Evolutionary conservation across 2,113 vertebrate genomes (phyloP).

Genomic region (Neomonachus schauinslandi): DNA sequence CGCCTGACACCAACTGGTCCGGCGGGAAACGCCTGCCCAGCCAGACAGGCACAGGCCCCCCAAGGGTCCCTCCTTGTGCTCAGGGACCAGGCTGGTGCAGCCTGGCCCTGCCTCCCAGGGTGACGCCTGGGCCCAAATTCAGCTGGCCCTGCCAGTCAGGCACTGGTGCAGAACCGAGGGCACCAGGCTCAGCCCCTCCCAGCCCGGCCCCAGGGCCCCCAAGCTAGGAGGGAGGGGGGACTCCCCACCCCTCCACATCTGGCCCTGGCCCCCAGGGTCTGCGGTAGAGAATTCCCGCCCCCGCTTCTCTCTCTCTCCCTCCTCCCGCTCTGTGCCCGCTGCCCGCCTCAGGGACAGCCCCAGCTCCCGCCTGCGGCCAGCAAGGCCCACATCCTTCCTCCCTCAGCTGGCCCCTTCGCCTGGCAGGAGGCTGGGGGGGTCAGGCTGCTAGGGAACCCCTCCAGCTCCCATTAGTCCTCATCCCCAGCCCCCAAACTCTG

Average conservation of each 20-base stretch:
- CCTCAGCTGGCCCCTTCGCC: conserved; percentile 76
- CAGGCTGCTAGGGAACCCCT: conserved; percentile 71
- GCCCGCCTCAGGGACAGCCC: conserved; percentile 80
- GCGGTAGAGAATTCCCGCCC: conserved; percentile 83
- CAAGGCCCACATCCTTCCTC: conserved; percentile 84
- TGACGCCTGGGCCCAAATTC: conserved; percentile 81
- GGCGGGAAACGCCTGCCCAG: conserved; percentile 82
- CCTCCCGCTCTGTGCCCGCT: conserved; percentile 80
- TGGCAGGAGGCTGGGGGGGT: conserved; percentile 76
- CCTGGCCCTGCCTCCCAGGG: conserved; percentile 78
- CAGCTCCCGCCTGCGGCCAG: conserved; percentile 80
- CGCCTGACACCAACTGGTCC: conserved; percentile 84
- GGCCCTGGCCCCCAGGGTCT: conserved; percentile 83
- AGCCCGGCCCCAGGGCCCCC: conserved; percentile 74
- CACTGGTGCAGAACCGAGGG: conserved; percentile 81
- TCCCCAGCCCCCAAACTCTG: conserved; percentile 79
- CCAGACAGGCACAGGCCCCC: conserved; percentile 79
- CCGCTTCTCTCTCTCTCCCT: conserved; percentile 77
- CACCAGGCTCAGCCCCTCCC: conserved; percentile 81
- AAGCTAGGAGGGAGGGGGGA: conserved; percentile 77
- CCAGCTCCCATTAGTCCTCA: conserved; percentile 59
- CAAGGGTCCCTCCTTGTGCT: conserved; percentile 78
- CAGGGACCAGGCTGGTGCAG: conserved; percentile 76
- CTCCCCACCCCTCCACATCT: conserved; percentile 82
- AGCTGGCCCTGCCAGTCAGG: conserved; percentile 83